A percentile compares a stretch with the other conserved stretches of the same genome.
Conservation (phyloP, 2,113 vertebrate genomes). For the Irena cyanogastra region DNA sequence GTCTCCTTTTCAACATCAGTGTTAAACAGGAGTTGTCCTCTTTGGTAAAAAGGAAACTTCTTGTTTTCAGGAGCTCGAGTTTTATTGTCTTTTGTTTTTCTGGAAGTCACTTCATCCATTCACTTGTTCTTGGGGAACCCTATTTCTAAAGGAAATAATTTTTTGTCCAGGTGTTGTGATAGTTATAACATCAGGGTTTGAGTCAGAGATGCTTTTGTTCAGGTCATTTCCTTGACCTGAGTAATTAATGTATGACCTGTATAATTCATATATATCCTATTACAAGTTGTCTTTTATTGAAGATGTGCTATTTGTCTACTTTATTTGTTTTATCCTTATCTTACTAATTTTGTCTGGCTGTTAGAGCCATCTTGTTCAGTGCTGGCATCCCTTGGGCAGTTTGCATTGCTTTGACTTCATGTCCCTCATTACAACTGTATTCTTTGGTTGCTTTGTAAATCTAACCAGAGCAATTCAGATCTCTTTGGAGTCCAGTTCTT, state of each 20-base stretch:
- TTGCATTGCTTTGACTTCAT: not conserved
- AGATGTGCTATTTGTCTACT: not conserved
- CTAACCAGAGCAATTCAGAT: not conserved
- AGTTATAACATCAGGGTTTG: not conserved
- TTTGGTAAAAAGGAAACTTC: not conserved
- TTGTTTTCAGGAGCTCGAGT: not conserved
- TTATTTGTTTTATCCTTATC: not conserved
- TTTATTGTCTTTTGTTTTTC: not conserved
- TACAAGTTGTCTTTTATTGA: not conserved
- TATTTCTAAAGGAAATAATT: not conserved
- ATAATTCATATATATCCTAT: not conserved
- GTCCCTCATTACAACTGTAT: rapidly evolving
- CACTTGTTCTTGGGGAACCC: not conserved
- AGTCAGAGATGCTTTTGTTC: not conserved
- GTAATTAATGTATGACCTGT: not conserved
- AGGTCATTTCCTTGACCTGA: not conserved
- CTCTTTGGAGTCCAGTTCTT: not conserved
- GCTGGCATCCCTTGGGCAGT: not conserved
- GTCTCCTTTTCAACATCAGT: not conserved
- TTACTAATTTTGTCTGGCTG: not conserved
- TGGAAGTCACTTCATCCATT: not conserved
- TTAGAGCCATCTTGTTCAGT: not conserved
- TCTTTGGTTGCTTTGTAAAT: not conserved
- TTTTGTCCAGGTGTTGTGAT: not conserved
- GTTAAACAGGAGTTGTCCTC: not conserved